A percentile compares a stretch with the other conserved stretches of the same genome.
phyloP scores from a whole-genome alignment of 2,113 vertebrate genomes.

The Sturnira hondurensis region DNA sequence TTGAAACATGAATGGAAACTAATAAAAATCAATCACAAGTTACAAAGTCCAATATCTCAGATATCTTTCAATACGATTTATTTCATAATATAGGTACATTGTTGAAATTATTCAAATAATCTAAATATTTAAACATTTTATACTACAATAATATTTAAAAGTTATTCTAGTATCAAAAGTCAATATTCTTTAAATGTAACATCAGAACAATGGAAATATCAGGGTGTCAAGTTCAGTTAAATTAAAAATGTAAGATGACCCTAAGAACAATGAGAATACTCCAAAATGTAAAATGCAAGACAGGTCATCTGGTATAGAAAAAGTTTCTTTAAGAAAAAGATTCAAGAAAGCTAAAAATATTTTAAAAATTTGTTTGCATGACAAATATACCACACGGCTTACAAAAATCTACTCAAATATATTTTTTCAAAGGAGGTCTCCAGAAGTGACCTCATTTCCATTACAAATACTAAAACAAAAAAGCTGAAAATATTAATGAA shows the following conservation, averaged over 20 bases:
- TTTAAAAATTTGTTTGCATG: background rate
- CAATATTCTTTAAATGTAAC: background rate
- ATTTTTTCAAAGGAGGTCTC: conserved; percentile 5
- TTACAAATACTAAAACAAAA: background rate
- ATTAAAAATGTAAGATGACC: background rate
- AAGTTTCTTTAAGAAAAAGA: background rate
- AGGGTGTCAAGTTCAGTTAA: background rate
- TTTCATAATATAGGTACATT: background rate
- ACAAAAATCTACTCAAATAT: conserved; percentile 17
- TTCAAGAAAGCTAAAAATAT: background rate
- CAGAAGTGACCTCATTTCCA: background rate
- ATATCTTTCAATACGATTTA: background rate
- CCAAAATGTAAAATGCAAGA: background rate
- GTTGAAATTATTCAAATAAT: background rate
- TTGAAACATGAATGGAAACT: background rate
- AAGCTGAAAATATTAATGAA: background rate
- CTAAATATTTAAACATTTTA: too few species aligned
- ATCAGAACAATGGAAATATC: background rate
- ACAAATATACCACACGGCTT: background rate
- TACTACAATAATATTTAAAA: background rate
- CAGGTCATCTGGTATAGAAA: background rate
- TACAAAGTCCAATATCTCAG: background rate
- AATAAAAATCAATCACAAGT: background rate
- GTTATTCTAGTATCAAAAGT: background rate
- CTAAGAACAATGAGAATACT: background rate